phyloP scores from a whole-genome alignment of 1,140 invertebrate species.

The Oreohelix idahoensis region DNA sequence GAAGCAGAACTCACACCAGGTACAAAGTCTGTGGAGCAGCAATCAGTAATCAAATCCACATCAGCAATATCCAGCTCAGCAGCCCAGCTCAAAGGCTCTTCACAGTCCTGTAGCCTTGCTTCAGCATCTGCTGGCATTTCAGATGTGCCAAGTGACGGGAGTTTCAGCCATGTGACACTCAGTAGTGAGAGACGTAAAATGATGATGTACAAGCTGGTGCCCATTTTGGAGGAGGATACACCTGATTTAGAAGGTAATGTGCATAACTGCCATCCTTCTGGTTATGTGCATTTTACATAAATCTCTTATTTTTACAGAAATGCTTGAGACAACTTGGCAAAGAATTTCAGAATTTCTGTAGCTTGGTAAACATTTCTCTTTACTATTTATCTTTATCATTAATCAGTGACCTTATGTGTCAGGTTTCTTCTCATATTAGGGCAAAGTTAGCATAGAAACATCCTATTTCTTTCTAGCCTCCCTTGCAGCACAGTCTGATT shows the following conservation, averaged over 20 bases:
- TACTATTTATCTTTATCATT: too few species aligned
- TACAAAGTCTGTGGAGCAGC: neutral
- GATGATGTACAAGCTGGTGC: conserved; percentile 30
- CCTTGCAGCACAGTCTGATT: too few species aligned
- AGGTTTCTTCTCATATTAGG: too few species aligned
- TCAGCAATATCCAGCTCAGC: neutral
- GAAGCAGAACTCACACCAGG: neutral
- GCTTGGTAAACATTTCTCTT: too few species aligned
- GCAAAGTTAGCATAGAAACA: too few species aligned
- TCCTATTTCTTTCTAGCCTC: too few species aligned
- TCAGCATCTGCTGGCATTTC: neutral
- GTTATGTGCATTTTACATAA: too few species aligned
- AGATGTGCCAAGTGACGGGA: neutral
- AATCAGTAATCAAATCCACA: neutral
- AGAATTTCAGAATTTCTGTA: too few species aligned
- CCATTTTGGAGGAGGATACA: neutral
- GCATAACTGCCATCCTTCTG: too few species aligned
- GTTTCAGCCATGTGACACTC: neutral
- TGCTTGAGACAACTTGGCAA: too few species aligned
- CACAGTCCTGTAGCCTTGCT: neutral
- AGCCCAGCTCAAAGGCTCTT: neutral
- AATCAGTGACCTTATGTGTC: too few species aligned
- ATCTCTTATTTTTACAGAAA: too few species aligned
- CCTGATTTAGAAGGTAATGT: conserved; percentile 16
- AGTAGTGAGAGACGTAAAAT: neutral